Percentiles rank a stretch among this genome's conserved stretches.
phyloP scores from a whole-genome alignment of 2,888 invertebrate genomes.

The Leptinotarsa peninsularis region DNA sequence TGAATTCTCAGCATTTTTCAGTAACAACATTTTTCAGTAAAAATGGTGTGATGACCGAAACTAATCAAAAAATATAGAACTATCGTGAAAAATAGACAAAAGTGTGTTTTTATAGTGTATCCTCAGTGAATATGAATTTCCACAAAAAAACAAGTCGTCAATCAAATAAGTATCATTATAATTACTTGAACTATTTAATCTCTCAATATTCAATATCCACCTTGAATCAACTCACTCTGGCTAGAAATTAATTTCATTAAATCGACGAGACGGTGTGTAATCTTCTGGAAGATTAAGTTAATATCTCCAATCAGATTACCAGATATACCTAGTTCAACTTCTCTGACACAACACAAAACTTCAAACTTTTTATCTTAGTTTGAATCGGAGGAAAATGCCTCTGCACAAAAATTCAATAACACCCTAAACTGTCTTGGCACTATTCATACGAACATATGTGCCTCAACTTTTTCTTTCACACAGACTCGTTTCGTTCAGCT shows the following conservation, averaged over 20 bases:
- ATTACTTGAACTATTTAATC: too few species aligned
- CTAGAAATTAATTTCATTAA: neutral
- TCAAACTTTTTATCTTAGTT: neutral
- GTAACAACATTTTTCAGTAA: too few species aligned
- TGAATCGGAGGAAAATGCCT: neutral
- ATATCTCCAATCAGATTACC: neutral
- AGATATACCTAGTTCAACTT: neutral
- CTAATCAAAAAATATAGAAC: too few species aligned
- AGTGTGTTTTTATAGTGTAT: too few species aligned
- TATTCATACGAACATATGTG: constrained; percentile 15
- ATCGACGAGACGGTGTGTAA: neutral
- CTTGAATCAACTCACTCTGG: neutral
- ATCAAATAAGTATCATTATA: too few species aligned
- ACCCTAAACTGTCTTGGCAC: neutral
- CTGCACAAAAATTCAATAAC: neutral
- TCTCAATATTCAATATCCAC: neutral
- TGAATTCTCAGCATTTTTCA: too few species aligned
- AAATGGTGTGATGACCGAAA: too few species aligned
- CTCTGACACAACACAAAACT: neutral
- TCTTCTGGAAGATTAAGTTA: neutral
- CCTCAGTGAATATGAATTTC: too few species aligned
- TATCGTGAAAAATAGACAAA: too few species aligned
- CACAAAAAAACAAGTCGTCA: too few species aligned
- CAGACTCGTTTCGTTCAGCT: neutral
- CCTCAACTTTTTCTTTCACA: neutral